Base-by-base conservation (phyloP, 2,113 vertebrate genomes). In the Phaetusa simplex region DNA sequence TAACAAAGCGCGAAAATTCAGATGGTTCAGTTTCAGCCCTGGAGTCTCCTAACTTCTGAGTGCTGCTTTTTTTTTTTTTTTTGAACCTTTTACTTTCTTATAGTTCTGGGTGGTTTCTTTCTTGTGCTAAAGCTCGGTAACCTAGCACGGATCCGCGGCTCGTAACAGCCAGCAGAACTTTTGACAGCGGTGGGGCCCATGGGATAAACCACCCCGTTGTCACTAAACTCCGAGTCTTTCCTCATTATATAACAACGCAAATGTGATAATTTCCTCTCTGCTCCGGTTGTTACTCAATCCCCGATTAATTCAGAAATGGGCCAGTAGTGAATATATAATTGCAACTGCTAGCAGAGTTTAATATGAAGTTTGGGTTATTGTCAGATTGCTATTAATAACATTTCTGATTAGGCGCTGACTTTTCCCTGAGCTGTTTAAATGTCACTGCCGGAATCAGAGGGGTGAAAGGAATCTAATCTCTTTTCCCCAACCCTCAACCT, bases 271-370 rank as follows among this genome's bases (percentile, higher is more conserved):
- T 96, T 86, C 66, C 64, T 72, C 95, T 79, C 92, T 94, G 94
- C 95, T 93, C 82, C 77, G 92, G 86, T 93, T 94, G 92, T 94
- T 97, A 43, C 95, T 91, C 90, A 95, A 74, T 93, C 94, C 90
- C 94, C 26, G 61, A 91, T 96, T 91, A 97, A 93, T 95, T 90
- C 87, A 88, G 79, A 86, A 94, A 94, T 38, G 88, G 90, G 93
- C 94, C 90, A 82, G 93, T 38, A 82, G 96, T 90, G 92, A 95
- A 87, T 94, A 85, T 82, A 55, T 77, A 88, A 70, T 86, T 91
- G 88, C 88, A 91, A 86, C 62, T 65, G 71, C 87, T 73, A 80
- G 85, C 91, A 59, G 50, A 81, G 76, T 86, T 82, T 90, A 78
- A 85, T 81, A 16, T 50, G 78, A 95, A 88, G 90, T 93, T 96